Base-by-base conservation (phyloP, 2,113 vertebrate genomes). In the Lampris incognitus region DNA sequence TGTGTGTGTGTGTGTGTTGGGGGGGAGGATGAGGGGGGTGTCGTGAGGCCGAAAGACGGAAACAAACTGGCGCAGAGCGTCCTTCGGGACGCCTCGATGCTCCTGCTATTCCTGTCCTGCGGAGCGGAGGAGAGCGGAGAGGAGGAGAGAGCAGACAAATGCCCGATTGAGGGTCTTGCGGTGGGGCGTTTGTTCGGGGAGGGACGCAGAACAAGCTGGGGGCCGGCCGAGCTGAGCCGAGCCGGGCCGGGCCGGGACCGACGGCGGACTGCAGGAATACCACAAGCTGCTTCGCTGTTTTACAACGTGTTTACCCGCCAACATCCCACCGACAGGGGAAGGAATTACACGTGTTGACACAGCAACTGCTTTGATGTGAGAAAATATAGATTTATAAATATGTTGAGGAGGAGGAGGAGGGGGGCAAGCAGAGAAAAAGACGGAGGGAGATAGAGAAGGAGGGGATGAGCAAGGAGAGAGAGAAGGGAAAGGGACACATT, bases 31-130 rank as follows among this genome's bases (percentile, higher is more conserved):
- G 39, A 46, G 64, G 39, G 0, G 0, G 3, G 37, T 3, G 24
- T 48, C 10, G 1, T 24, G 8, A 0, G 5, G 51, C 37, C 36
- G 56, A 40, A 37, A 8, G 49, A 76, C 50, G 84, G 61, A 71
- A 80, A 73, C 49, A 72, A 59, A 37, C 46, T 51, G 9, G 66
- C 2, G 36, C 46, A 54, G 69, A 83, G 81, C 78, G 82, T 87
- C 85, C 82, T 81, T 75, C 66, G 81, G 88, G 69, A 74, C 66
- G 36, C 51, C 5, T 5, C 69, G 87, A 87, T 77, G 69, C 69
- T 85, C 74, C 77, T 82, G 86, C 88, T 89, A 87, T 89, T 91
- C 87, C 79, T 81, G 87, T 74, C 57, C 69, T 24, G 24, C 24
- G 24, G 24, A 24, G 24, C 24, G 24, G 24, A 24, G 24, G 24